These are phyloP conservation scores for Chromis chromis DNA, from an alignment of 2,797 vertebrate genomes.

Conservation along the genomic window DNA sequence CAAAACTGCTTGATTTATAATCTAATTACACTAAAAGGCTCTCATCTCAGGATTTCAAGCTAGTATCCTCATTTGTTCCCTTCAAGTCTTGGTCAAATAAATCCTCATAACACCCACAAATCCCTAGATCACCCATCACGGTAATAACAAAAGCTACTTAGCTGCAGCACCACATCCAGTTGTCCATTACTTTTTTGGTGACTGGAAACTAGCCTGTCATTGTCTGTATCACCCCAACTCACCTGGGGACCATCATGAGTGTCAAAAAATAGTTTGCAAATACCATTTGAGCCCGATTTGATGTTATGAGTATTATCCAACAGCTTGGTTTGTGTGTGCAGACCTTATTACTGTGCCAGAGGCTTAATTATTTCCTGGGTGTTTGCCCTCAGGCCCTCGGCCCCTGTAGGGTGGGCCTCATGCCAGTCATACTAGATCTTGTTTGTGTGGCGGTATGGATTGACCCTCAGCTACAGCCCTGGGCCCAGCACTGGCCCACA, in stretches of 20 bases:
- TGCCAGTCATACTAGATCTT: constrained; percentile 71
- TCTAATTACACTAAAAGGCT: constrained; percentile 57
- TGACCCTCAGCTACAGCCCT: constrained; percentile 64
- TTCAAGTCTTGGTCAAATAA: constrained; percentile 19
- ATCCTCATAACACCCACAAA: constrained; percentile 16
- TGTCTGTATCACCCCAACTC: neutral
- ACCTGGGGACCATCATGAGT: constrained; percentile 8
- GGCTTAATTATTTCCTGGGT: constrained; percentile 76
- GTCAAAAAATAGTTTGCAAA: constrained; percentile 20
- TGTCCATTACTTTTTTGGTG: neutral
- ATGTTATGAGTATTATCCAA: constrained; percentile 53
- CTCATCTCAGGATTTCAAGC: constrained; percentile 25
- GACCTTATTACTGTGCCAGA: constrained; percentile 66
- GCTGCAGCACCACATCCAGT: neutral
- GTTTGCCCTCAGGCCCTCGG: constrained; percentile 65
- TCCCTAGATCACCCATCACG: neutral
- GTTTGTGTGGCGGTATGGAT: constrained; percentile 67
- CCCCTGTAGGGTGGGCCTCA: constrained; percentile 72
- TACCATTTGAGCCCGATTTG: constrained; percentile 31
- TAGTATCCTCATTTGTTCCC: constrained; percentile 16
- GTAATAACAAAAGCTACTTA: neutral
- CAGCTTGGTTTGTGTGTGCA: constrained; percentile 47
- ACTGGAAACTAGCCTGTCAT: constrained; percentile 2
- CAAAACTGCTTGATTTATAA: constrained; percentile 48
- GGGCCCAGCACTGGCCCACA: constrained; percentile 60